A percentile compares a stretch with the other conserved stretches of the same genome.
Evolutionary conservation across 1,140 invertebrate species (phyloP).

Genomic region (Contarinia nasturtii): DNA sequence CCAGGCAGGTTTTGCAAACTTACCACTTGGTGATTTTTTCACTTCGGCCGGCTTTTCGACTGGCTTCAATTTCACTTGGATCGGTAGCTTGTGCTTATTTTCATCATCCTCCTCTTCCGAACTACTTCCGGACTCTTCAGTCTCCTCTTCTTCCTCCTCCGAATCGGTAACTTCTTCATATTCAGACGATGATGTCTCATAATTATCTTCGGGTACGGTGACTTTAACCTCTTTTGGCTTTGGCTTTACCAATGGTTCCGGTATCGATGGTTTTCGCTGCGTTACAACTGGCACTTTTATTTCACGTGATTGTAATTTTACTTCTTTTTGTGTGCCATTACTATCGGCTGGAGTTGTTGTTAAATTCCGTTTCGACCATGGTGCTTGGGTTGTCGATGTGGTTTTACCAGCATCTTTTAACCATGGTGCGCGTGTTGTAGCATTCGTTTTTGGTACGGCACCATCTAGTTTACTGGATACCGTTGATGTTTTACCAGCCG

Average conservation of each 20-base stretch:
- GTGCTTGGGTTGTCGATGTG: slow-evolving; percentile 31
- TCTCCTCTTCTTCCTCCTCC: slow-evolving; percentile 19
- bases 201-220: slow-evolving; percentile 10
- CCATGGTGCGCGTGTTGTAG: slow-evolving; percentile 61
- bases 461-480: no score
- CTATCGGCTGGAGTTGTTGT: slow-evolving; percentile 24
- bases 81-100: not conserved
- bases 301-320: slow-evolving; percentile 5
- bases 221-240: not conserved
- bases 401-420: slow-evolving; percentile 42
- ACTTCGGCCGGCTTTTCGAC: not conserved
- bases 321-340: slow-evolving; percentile 8
- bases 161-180: slow-evolving; percentile 19
- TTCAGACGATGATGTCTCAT: slow-evolving; percentile 13
- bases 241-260: slow-evolving; percentile 7
- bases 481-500: not conserved
- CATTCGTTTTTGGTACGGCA: slow-evolving; percentile 20
- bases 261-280: not conserved
- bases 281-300: slow-evolving; percentile 6
- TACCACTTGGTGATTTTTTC: not conserved
- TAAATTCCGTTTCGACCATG: slow-evolving; percentile 34
- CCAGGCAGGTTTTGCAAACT: no score
- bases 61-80: not conserved
- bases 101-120: slow-evolving; percentile 6
- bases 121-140: slow-evolving; percentile 16